Percentiles rank a stretch among this genome's conserved stretches.
Conservation (phyloP, 53 echinoderm and acorn worm species). For the Echinometra lucunter region DNA sequence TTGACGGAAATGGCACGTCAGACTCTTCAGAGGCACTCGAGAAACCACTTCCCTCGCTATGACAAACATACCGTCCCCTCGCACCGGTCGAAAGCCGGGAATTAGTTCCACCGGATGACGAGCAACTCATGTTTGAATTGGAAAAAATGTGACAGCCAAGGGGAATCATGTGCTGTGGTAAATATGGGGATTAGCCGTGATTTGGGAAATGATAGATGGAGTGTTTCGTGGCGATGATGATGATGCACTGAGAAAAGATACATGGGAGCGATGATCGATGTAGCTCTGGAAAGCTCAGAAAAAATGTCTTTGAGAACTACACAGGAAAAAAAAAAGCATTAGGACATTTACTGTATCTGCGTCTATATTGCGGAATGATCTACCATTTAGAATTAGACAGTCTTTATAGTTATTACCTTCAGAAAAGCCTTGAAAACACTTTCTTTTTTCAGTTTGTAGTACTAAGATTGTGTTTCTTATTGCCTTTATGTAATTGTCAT, state of each 20-base stretch:
- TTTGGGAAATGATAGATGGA: slow-evolving; percentile 28
- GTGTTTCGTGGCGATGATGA: neutral
- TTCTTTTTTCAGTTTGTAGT: too few species aligned
- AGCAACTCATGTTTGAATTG: slow-evolving; percentile 47
- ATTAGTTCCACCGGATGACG: slow-evolving; percentile 44
- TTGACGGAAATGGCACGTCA: slow-evolving; percentile 32
- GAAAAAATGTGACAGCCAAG: slow-evolving; percentile 23
- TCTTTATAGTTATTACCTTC: too few species aligned
- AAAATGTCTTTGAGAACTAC: too few species aligned
- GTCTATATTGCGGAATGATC: too few species aligned
- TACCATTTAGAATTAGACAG: too few species aligned
- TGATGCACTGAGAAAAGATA: neutral
- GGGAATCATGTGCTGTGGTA: slow-evolving; percentile 16
- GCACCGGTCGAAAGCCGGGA: slow-evolving; percentile 39
- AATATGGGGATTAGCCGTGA: slow-evolving; percentile 42
- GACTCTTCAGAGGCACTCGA: slow-evolving; percentile 34
- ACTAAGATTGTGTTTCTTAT: too few species aligned
- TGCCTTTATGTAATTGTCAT: too few species aligned
- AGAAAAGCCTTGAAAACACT: too few species aligned
- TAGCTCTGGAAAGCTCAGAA: too few species aligned
- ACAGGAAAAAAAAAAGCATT: too few species aligned
- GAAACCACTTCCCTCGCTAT: neutral
- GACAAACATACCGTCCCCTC: slow-evolving; percentile 33
- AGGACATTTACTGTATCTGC: too few species aligned
- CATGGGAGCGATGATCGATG: too few species aligned